Percentiles rank a stretch among this genome's conserved stretches.
These are phyloP conservation scores for Periophthalmus magnuspinnatus DNA, from an alignment of 2,797 vertebrate species.

Conservation along the genomic window DNA sequence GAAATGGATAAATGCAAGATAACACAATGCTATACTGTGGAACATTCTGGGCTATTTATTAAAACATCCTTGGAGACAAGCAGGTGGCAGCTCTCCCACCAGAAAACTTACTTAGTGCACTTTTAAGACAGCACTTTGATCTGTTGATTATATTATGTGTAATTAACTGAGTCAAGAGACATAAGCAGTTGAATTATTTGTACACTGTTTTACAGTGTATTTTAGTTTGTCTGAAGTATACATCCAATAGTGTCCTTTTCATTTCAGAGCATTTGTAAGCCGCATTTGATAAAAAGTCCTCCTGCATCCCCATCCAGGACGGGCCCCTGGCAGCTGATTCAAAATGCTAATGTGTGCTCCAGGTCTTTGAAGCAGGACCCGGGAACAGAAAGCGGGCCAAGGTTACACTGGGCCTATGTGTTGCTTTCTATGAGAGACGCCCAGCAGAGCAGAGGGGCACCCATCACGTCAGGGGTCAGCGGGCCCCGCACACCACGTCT, in stretches of 20 bases:
- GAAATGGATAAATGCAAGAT: too few relatives aligned
- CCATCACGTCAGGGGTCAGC: conserved; percentile 83
- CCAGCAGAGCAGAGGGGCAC: conserved; percentile 89
- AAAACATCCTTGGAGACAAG: too few relatives aligned
- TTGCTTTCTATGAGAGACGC: conserved; percentile 88
- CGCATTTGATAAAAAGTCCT: conserved; percentile 66
- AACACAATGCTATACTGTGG: too few relatives aligned
- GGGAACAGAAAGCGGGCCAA: conserved; percentile 84
- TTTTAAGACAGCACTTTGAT: too few relatives aligned
- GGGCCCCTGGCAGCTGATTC: conserved; percentile 84
- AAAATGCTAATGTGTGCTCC: conserved; percentile 89
- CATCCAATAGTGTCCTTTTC: not conserved
- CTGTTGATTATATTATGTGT: too few relatives aligned
- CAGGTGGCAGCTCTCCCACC: too few relatives aligned
- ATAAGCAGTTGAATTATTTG: too few relatives aligned
- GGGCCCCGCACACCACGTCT: conserved; percentile 80
- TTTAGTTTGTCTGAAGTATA: not conserved
- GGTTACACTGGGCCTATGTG: conserved; percentile 88
- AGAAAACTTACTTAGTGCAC: too few relatives aligned
- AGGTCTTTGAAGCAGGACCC: conserved; percentile 87
- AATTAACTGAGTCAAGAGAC: too few relatives aligned
- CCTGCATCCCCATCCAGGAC: conserved; percentile 63
- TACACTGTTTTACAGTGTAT: not conserved
- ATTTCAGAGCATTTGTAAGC: conserved; percentile 2
- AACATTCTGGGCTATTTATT: too few relatives aligned